Percentiles rank a stretch among this genome's conserved stretches.
Evolutionary conservation across 2,113 vertebrate genomes (phyloP).

Genomic region (Sapayoa aenigma): DNA sequence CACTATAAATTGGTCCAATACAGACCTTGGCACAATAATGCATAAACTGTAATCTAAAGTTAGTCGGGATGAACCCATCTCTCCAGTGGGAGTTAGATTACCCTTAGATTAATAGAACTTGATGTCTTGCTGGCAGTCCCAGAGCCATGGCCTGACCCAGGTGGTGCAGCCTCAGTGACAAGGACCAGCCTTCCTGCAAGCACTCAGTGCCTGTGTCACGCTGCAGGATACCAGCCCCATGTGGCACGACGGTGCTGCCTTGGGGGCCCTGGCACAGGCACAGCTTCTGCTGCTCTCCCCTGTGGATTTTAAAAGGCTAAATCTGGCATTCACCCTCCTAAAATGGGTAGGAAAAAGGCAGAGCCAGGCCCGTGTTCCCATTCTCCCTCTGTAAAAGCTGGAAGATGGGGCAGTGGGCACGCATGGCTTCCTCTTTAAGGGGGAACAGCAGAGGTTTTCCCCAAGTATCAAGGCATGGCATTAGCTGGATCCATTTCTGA

Average conservation of each 20-base stretch:
- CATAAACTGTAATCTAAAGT: background rate
- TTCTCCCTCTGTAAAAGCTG: background rate
- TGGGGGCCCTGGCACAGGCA: background rate
- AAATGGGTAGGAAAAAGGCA: slow-evolving; percentile 53
- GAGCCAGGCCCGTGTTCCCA: background rate
- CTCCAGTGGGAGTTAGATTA: background rate
- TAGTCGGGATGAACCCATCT: background rate
- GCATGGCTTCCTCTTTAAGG: background rate
- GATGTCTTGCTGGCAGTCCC: background rate
- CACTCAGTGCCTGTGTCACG: fast-evolving
- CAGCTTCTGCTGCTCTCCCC: background rate
- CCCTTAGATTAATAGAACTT: background rate
- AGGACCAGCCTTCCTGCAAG: background rate
- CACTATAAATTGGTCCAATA: slow-evolving; percentile 57
- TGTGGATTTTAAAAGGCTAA: background rate
- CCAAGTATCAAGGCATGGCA: background rate
- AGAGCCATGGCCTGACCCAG: background rate
- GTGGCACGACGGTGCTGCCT: fast-evolving
- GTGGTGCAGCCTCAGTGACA: fast-evolving
- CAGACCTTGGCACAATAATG: slow-evolving; percentile 43
- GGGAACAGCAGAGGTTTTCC: background rate
- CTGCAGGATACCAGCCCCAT: background rate
- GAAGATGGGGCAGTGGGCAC: background rate
- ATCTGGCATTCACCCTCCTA: slow-evolving; percentile 19
- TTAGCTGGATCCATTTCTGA: background rate